These are phyloP conservation scores for Pipra filicauda DNA, from an alignment of 2,113 vertebrate genomes.

Conservation along the genomic window DNA sequence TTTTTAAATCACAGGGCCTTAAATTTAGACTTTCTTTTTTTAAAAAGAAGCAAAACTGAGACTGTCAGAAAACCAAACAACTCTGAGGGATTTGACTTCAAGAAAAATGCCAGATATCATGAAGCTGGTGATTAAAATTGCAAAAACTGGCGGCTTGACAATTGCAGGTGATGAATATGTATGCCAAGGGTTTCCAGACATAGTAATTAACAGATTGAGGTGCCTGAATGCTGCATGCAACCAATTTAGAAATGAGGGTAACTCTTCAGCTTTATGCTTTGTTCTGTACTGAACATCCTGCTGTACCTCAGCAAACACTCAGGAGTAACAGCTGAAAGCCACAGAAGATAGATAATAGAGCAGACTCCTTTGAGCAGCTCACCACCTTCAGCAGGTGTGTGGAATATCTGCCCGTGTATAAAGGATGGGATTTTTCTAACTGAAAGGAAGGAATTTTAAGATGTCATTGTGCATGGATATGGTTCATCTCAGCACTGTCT, in stretches of 20 bases:
- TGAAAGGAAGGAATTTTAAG: background rate
- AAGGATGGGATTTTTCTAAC: background rate
- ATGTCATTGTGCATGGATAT: fast-evolving
- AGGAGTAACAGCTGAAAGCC: background rate
- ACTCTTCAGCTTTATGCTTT: background rate
- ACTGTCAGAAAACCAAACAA: slow-evolving; percentile 22
- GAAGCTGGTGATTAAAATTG: slow-evolving; percentile 44
- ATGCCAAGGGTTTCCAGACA: slow-evolving; percentile 47
- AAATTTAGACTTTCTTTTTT: background rate
- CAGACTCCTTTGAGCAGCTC: background rate
- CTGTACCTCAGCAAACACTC: background rate
- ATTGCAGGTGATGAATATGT: slow-evolving; percentile 58
- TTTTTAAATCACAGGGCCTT: background rate
- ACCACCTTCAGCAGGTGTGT: background rate
- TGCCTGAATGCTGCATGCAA: slow-evolving; percentile 18
- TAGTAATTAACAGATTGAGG: slow-evolving; percentile 48
- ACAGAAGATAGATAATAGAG: background rate
- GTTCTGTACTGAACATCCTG: background rate
- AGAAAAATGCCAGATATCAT: slow-evolving; percentile 33
- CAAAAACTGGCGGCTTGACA: slow-evolving; percentile 44
- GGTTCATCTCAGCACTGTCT: background rate
- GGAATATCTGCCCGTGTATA: background rate
- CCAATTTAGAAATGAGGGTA: slow-evolving; percentile 26
- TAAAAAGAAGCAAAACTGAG: background rate
- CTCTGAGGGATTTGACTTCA: background rate